Evolutionary conservation across 2,888 invertebrate species (phyloP).

Genomic region (Drosophila rubida): DNA sequence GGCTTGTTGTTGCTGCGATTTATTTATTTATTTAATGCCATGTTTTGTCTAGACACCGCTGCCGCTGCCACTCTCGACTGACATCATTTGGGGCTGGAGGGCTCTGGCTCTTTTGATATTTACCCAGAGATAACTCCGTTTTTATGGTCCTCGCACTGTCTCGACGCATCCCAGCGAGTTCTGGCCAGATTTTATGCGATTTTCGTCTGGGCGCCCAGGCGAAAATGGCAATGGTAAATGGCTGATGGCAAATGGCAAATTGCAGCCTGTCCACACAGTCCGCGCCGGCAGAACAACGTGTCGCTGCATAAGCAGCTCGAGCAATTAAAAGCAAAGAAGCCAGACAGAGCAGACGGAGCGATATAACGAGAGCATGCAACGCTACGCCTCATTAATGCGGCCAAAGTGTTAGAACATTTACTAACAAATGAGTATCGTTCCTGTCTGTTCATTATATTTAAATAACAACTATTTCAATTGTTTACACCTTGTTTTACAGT

Average conservation of each 20-base stretch:
- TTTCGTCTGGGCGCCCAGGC: constrained; percentile 58
- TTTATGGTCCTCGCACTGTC: constrained; percentile 63
- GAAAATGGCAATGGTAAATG: constrained; percentile 35
- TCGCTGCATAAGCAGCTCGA: constrained; percentile 66
- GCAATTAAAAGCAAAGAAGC: constrained; percentile 71
- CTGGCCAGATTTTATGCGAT: constrained; percentile 64
- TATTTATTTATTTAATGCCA: constrained; percentile 79
- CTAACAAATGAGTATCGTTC: constrained; percentile 4
- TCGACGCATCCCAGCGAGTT: constrained; percentile 44
- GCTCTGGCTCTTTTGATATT: constrained; percentile 53
- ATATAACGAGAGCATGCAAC: constrained; percentile 17
- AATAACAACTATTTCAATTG: background rate
- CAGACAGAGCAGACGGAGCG: constrained; percentile 22
- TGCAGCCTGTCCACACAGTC: constrained; percentile 8
- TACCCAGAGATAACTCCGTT: constrained; percentile 70
- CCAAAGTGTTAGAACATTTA: constrained; percentile 17
- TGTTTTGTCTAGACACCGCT: constrained; percentile 72
- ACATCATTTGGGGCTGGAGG: constrained; percentile 25
- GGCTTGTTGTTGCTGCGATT: constrained; percentile 51
- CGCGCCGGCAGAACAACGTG: constrained; percentile 46
- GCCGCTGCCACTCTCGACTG: too few relatives aligned
- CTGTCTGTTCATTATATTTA: background rate
- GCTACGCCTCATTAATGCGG: constrained; percentile 62
- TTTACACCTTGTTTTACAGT: background rate
- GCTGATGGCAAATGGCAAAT: constrained; percentile 29